Evolutionary conservation across 2,113 vertebrate genomes (phyloP).

Genomic region (Morone chrysops): DNA sequence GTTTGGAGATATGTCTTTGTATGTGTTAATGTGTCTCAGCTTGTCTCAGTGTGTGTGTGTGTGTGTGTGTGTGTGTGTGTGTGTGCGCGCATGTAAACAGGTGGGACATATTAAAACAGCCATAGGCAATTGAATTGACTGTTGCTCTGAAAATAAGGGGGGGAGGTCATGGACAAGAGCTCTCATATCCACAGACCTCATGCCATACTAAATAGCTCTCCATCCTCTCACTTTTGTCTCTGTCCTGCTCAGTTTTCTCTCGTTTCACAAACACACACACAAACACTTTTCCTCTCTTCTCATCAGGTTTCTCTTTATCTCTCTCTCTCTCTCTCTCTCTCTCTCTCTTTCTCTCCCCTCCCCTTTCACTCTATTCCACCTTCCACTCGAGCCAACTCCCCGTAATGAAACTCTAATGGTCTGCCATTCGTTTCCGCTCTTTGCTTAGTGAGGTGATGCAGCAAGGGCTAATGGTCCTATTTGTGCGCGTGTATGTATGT

Average conservation of each 20-base stretch:
- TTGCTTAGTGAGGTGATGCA: constrained; percentile 79
- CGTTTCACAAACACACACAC: constrained; percentile 29
- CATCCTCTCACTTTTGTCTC: constrained; percentile 16
- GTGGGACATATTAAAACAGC: constrained; percentile 76
- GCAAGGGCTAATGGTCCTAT: constrained; percentile 73
- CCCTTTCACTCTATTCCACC: constrained; percentile 58
- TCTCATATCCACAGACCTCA: constrained; percentile 55
- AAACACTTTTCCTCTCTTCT: constrained; percentile 18
- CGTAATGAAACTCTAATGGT: constrained; percentile 82
- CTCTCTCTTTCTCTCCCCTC: constrained; percentile 5
- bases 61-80: constrained; percentile 36
- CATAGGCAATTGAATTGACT: constrained; percentile 59
- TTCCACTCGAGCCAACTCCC: constrained; percentile 67
- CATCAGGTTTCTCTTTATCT: constrained; percentile 50
- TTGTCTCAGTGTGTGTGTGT: constrained; percentile 30
- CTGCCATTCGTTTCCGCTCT: constrained; percentile 78
- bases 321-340: constrained; percentile 18
- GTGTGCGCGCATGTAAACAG: constrained; percentile 59
- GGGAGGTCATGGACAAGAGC: constrained; percentile 62
- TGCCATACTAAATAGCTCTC: constrained; percentile 48
- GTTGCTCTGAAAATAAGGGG: constrained; percentile 63
- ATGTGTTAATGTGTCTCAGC: constrained; percentile 19
- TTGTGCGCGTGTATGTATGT: constrained; percentile 58
- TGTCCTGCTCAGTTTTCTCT: constrained; percentile 13
- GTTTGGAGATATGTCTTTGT: constrained; percentile 21